Evolutionary conservation across 2,888 invertebrate genomes (phyloP).

Genomic region (Argyresthia albistria): DNA sequence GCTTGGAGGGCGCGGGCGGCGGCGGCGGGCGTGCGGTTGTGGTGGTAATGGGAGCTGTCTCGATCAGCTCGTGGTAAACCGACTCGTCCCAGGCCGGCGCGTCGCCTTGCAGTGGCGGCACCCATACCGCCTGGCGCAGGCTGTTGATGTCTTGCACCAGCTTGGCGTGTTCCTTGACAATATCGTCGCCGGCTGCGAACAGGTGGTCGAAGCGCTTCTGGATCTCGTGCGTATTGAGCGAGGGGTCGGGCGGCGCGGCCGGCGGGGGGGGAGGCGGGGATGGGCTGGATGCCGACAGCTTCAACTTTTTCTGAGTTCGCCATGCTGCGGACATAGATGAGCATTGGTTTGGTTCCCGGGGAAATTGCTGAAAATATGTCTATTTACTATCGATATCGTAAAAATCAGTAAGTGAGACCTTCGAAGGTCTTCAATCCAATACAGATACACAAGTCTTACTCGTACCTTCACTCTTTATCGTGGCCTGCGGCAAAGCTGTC

Average conservation of each 20-base stretch:
- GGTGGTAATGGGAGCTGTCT: constrained; percentile 36
- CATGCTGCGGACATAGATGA: constrained; percentile 12
- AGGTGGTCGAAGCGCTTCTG: constrained; percentile 24
- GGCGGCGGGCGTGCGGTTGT: constrained; percentile 18
- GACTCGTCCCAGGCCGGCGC: constrained; percentile 54
- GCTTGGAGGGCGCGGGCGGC: constrained; percentile 9
- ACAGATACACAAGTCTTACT: too few species aligned
- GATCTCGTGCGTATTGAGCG: constrained; percentile 21
- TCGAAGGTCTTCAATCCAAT: too few species aligned
- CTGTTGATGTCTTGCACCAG: constrained; percentile 61
- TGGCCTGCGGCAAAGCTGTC: background rate
- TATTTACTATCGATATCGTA: too few species aligned
- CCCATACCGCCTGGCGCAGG: constrained; percentile 42
- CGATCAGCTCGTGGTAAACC: constrained; percentile 51
- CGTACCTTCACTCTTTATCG: constrained; percentile 6
- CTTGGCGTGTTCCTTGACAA: constrained; percentile 57
- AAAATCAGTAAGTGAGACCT: too few species aligned
- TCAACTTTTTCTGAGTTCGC: constrained; percentile 11
- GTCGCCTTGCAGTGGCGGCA: constrained; percentile 42
- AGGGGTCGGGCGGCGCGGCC: constrained; percentile 11
- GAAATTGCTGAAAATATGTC: too few species aligned
- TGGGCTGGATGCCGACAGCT: background rate
- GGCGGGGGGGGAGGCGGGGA: constrained; percentile 9
- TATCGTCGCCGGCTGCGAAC: constrained; percentile 32
- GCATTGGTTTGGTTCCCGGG: background rate